These are phyloP conservation scores for Danaus plexippus DNA, from an alignment of 1,140 invertebrate species.

Conservation along the genomic window DNA sequence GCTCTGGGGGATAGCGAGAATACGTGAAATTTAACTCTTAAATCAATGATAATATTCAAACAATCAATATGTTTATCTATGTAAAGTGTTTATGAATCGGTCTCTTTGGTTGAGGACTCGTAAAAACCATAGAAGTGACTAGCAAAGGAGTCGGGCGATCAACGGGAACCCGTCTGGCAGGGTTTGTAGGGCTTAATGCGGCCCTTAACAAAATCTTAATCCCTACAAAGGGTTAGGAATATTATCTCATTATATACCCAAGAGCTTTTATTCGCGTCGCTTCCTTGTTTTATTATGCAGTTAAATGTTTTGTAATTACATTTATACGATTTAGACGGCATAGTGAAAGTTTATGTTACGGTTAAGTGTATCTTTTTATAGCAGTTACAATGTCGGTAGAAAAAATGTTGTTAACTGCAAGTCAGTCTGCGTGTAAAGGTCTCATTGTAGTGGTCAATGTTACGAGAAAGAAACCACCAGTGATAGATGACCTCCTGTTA, in stretches of 20 bases:
- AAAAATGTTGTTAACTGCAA: too few species aligned
- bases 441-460: too few species aligned
- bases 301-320: slow-evolving; percentile 5
- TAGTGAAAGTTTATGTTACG: too few species aligned
- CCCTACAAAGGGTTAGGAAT: slow-evolving; percentile 69
- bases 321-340: too few species aligned
- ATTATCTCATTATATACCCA: slow-evolving; percentile 68
- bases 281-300: slow-evolving; percentile 47
- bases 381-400: too few species aligned
- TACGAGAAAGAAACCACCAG: too few species aligned
- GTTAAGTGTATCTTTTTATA: too few species aligned
- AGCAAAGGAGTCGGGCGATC: slow-evolving; percentile 33
- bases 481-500: too few species aligned
- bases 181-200: slow-evolving; percentile 33
- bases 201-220: slow-evolving; percentile 71
- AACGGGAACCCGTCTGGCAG: slow-evolving; percentile 41
- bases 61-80: neutral
- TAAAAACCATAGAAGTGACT: slow-evolving; percentile 62
- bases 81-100: slow-evolving; percentile 4
- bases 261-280: slow-evolving; percentile 58
- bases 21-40: neutral
- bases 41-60: slow-evolving; percentile 1
- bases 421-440: too few species aligned
- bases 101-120: slow-evolving; percentile 20
- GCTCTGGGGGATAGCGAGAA: slow-evolving; percentile 8